Evolutionary conservation across 2,888 invertebrate genomes (phyloP).

Genomic region (Andrena trimmerana): DNA sequence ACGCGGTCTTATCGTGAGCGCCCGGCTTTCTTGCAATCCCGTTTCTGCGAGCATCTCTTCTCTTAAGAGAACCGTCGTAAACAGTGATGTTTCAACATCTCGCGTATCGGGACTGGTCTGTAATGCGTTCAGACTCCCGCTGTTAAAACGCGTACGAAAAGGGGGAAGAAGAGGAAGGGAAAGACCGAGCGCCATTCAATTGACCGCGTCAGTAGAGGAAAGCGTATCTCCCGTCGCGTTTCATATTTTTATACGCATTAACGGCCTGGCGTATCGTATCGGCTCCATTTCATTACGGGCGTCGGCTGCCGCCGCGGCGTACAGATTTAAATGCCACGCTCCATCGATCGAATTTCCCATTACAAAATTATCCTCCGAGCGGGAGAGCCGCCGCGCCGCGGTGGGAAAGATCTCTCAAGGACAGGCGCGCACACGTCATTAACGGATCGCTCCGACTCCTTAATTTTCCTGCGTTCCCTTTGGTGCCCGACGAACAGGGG

Average conservation of each 20-base stretch:
- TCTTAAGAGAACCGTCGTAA: too few species aligned
- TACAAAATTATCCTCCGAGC: conserved; percentile 39
- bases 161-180: too few species aligned
- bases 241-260: conserved; percentile 15
- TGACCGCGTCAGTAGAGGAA: neutral
- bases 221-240: conserved; percentile 2
- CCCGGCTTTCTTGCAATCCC: too few species aligned
- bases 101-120: too few species aligned
- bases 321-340: conserved; percentile 43
- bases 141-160: too few species aligned
- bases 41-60: too few species aligned
- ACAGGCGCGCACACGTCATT: conserved; percentile 21
- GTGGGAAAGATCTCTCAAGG: conserved; percentile 2
- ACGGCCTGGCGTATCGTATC: neutral
- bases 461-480: conserved; percentile 1
- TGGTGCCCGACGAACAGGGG: neutral
- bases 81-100: too few species aligned
- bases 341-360: conserved; percentile 41
- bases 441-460: conserved; percentile 5
- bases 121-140: too few species aligned
- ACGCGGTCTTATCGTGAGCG: neutral
- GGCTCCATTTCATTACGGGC: conserved; percentile 28
- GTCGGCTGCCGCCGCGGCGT: neutral
- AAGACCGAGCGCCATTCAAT: neutral
- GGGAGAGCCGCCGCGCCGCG: neutral